A percentile compares a stretch with the other conserved stretches of the same genome.
Evolutionary conservation across 2,888 invertebrate genomes (phyloP).

Genomic region (Hanleya hanleyi): DNA sequence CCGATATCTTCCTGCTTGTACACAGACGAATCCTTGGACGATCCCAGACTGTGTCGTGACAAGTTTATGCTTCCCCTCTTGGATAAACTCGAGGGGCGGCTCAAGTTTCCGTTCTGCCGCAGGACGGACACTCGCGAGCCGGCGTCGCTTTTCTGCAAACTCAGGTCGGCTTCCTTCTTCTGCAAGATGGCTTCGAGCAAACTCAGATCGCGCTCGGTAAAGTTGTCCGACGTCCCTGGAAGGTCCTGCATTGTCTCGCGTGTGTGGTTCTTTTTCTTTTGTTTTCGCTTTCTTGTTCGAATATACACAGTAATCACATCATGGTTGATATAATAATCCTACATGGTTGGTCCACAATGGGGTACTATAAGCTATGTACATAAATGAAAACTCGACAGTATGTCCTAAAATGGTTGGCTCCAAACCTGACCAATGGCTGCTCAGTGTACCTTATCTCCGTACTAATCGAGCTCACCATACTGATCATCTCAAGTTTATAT

Average conservation of each 20-base stretch:
- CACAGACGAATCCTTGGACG: constrained; percentile 25
- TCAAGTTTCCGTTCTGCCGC: constrained; percentile 47
- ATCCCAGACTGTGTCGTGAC: constrained; percentile 37
- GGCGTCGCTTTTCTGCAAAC: constrained; percentile 40
- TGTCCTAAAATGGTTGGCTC: too few species aligned
- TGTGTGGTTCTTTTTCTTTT: too few species aligned
- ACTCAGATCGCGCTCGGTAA: constrained; percentile 56
- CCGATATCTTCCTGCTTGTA: background rate
- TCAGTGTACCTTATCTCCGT: too few species aligned
- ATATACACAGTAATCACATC: too few species aligned
- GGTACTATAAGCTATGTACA: too few species aligned
- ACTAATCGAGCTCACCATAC: too few species aligned
- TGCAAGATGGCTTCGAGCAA: constrained; percentile 61
- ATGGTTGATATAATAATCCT: too few species aligned
- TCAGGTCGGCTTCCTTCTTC: constrained; percentile 48
- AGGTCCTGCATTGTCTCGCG: constrained; percentile 46
- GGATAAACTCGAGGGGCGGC: constrained; percentile 41
- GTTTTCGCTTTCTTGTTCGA: too few species aligned
- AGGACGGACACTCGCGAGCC: constrained; percentile 43
- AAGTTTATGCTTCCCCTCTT: constrained; percentile 26
- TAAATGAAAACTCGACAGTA: too few species aligned
- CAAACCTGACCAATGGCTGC: too few species aligned
- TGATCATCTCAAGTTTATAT: too few species aligned
- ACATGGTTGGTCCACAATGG: too few species aligned
- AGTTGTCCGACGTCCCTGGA: constrained; percentile 45